phyloP scores from a whole-genome alignment of 2,113 vertebrate genomes.

The Oostethus manadensis region DNA sequence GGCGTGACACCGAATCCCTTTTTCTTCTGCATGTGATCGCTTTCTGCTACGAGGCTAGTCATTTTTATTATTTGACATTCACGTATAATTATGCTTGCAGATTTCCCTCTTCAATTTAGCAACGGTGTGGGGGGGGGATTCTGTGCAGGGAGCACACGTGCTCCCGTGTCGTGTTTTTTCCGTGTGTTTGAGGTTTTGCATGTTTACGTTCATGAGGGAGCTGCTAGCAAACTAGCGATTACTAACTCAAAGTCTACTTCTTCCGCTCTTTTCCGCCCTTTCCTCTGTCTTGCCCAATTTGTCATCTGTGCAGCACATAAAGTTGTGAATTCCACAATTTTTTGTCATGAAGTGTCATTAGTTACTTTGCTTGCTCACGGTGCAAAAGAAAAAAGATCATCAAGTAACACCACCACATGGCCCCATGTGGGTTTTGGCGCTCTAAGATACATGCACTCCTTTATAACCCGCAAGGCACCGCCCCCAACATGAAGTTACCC shows the following conservation, averaged over 20 bases:
- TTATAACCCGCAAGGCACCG: too few relatives aligned
- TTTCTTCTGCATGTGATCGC: constrained; percentile 20
- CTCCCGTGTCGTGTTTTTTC: constrained; percentile 17
- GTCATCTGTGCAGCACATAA: constrained; percentile 21
- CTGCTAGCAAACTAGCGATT: too few relatives aligned
- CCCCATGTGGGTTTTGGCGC: too few relatives aligned
- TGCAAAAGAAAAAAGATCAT: too few relatives aligned
- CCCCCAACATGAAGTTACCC: too few relatives aligned
- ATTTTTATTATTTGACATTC: constrained; percentile 20
- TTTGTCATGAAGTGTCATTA: neutral
- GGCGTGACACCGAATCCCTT: too few relatives aligned
- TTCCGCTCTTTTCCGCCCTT: neutral
- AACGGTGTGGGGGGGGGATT: constrained; percentile 1
- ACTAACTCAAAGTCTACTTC: too few relatives aligned
- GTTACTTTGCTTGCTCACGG: too few relatives aligned
- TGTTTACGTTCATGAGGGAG: constrained; percentile 9
- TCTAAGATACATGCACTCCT: too few relatives aligned
- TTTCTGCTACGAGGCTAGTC: constrained; percentile 3
- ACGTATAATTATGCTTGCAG: too few relatives aligned
- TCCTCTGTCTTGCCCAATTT: constrained; percentile 9
- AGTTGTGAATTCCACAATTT: constrained; percentile 14
- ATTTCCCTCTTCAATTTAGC: constrained; percentile 33
- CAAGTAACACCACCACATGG: too few relatives aligned
- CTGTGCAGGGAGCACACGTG: neutral
- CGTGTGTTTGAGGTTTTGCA: constrained; percentile 9